phyloP scores from a whole-genome alignment of 2,113 vertebrate species.

The Hippolais icterina region DNA sequence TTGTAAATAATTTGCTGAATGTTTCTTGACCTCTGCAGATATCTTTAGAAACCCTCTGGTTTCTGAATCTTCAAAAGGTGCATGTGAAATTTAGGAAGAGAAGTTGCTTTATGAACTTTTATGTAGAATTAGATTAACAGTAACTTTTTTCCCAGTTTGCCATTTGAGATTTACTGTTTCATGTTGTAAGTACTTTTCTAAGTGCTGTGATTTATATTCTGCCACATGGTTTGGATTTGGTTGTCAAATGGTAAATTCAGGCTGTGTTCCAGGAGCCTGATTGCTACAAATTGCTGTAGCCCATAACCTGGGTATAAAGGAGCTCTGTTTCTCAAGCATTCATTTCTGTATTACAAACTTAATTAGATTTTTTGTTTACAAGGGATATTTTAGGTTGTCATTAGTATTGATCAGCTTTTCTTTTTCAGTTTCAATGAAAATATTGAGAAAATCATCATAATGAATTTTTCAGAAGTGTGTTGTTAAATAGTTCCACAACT shows the following conservation, averaged over 20 bases:
- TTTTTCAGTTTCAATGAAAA: neutral
- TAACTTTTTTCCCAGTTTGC: neutral
- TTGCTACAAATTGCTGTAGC: neutral
- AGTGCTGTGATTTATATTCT: constrained; percentile 11
- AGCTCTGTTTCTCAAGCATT: neutral
- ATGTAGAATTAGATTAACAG: neutral
- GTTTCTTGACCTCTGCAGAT: neutral
- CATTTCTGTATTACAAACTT: neutral
- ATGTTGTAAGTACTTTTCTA: neutral
- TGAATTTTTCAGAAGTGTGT: neutral
- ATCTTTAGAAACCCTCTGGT: neutral
- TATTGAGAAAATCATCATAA: neutral
- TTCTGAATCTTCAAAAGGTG: neutral
- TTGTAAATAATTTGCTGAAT: neutral
- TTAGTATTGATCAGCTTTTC: neutral
- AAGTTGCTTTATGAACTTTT: neutral
- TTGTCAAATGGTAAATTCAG: constrained; percentile 44
- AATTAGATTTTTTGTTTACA: neutral
- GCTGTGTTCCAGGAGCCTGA: constrained; percentile 62
- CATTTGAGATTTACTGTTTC: neutral
- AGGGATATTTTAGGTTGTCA: neutral
- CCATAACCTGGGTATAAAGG: neutral
- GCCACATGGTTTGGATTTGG: constrained; percentile 54
- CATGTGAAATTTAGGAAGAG: neutral
- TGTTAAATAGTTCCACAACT: neutral